Conservation (phyloP, 2,113 vertebrate species). For the Verasper variegatus region DNA sequence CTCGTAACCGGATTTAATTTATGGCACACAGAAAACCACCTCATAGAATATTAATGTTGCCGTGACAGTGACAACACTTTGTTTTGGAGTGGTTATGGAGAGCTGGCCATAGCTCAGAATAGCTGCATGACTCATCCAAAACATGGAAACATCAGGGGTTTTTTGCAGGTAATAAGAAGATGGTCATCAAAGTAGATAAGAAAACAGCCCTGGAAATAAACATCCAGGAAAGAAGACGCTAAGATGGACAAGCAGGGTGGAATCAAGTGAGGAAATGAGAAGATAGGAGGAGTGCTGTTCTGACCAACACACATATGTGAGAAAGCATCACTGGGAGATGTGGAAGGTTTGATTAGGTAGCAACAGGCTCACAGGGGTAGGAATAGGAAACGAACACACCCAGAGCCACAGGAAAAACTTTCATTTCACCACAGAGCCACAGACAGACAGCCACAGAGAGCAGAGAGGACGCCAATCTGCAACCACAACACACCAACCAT, state of each 20-base stretch:
- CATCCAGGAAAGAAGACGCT: conserved; percentile 3
- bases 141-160: conserved; percentile 13
- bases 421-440: conserved; percentile 26
- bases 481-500: background rate
- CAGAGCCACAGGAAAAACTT: conserved; percentile 38
- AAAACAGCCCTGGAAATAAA: conserved; percentile 25
- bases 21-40: conserved; percentile 24
- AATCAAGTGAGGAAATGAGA: conserved; percentile 2
- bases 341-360: conserved; percentile 51
- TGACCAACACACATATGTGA: background rate
- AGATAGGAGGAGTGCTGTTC: conserved; percentile 5
- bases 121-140: conserved; percentile 49
- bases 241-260: conserved; percentile 9
- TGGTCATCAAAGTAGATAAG: conserved; percentile 28
- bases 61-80: conserved; percentile 21
- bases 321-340: background rate
- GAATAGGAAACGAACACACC: conserved; percentile 26
- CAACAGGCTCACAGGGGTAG: conserved; percentile 14
- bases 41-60: conserved; percentile 45
- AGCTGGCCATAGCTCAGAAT: conserved; percentile 18
- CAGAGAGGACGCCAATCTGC: conserved; percentile 18
- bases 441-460: conserved; percentile 14
- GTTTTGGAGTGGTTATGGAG: conserved; percentile 8
- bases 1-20: conserved; percentile 61
- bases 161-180: conserved; percentile 31